A percentile compares a stretch with the other conserved stretches of the same genome.
Evolutionary conservation across 1,140 invertebrate genomes (phyloP).

Genomic region (Camponotus vicinus): DNA sequence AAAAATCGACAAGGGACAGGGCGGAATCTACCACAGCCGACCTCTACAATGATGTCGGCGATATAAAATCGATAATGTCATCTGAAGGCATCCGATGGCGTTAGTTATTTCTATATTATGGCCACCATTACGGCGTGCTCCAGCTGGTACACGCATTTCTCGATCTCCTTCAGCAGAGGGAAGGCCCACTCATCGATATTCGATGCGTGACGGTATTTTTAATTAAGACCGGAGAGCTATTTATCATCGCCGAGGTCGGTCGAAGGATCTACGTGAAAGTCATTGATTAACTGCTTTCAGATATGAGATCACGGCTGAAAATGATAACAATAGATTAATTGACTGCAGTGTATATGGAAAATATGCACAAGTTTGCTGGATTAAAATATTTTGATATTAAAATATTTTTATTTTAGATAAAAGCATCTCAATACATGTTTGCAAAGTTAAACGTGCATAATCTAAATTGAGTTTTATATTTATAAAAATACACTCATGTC

Average conservation of each 20-base stretch:
- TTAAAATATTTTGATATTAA: background rate
- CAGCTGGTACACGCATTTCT: conserved; percentile 52
- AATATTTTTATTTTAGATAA: background rate
- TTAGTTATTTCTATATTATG: conserved; percentile 70
- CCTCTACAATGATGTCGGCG: conserved; percentile 35
- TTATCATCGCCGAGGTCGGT: conserved; percentile 64
- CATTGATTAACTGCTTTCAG: conserved; percentile 71
- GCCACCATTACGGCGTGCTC: conserved; percentile 43
- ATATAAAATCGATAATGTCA: conserved; percentile 71
- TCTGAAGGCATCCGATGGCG: conserved; percentile 62
- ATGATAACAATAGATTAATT: conserved; percentile 60
- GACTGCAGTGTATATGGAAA: background rate
- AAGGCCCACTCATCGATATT: conserved; percentile 73
- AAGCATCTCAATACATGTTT: too few species aligned
- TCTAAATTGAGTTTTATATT: background rate
- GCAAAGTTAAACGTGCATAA: background rate
- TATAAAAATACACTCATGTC: background rate
- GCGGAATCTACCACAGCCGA: conserved; percentile 53
- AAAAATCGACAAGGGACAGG: conserved; percentile 70
- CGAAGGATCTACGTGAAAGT: conserved; percentile 54
- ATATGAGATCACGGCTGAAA: conserved; percentile 46
- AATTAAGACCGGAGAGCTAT: conserved; percentile 73
- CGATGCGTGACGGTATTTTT: conserved; percentile 78
- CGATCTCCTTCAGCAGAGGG: conserved; percentile 18
- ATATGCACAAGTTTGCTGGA: background rate